A percentile compares a stretch with the other conserved stretches of the same genome.
Evolutionary conservation across 2,888 invertebrate species (phyloP).

Genomic region (Latrodectus hesperus): DNA sequence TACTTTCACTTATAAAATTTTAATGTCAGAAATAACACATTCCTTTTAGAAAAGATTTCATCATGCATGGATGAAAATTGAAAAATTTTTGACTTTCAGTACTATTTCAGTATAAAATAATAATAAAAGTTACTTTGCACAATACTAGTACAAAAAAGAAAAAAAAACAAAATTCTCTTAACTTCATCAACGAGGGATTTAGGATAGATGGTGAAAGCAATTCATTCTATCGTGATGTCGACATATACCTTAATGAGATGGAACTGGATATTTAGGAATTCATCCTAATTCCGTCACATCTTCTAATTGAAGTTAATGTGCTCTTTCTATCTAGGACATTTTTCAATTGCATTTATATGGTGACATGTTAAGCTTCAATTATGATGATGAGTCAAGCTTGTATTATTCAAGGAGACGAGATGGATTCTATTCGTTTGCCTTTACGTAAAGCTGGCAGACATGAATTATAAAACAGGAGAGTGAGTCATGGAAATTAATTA

Average conservation of each 20-base stretch:
- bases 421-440: too few relatives aligned
- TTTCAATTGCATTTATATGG: constrained; percentile 28
- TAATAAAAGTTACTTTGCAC: too few relatives aligned
- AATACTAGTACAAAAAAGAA: too few relatives aligned
- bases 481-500: too few relatives aligned
- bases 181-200: neutral
- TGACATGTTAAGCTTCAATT: constrained; percentile 37
- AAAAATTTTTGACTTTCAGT: too few relatives aligned
- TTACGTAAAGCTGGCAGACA: too few relatives aligned
- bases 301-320: constrained; percentile 13
- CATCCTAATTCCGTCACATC: constrained; percentile 10
- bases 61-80: too few relatives aligned
- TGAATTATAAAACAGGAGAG: too few relatives aligned
- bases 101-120: too few relatives aligned
- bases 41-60: too few relatives aligned
- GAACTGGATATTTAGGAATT: constrained; percentile 9
- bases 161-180: neutral
- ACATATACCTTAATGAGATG: constrained; percentile 3
- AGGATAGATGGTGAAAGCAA: neutral
- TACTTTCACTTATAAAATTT: too few relatives aligned
- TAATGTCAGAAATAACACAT: too few relatives aligned
- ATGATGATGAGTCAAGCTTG: constrained; percentile 17
- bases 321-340: constrained; percentile 15
- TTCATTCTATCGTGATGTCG: neutral
- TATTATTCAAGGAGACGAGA: neutral